These are phyloP conservation scores for Phalacrocorax brasilianus DNA, from an alignment of 2,113 vertebrate species.

Conservation along the genomic window DNA sequence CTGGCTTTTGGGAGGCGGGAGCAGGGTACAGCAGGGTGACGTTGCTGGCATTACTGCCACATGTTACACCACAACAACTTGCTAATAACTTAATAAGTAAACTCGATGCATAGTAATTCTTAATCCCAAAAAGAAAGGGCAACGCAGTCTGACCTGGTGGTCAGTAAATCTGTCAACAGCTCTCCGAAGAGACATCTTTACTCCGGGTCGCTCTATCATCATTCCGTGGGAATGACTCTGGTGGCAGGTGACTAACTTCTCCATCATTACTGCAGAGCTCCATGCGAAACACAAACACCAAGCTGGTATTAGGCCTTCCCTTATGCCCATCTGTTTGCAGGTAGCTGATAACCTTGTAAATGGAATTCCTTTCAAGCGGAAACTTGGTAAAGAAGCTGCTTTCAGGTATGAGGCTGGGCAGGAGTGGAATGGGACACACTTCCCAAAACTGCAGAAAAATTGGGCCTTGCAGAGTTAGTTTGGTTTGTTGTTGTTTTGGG, in stretches of 20 bases:
- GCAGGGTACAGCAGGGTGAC: neutral
- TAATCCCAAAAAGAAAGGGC: slow-evolving; percentile 1
- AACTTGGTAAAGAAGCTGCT: neutral
- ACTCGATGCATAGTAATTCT: neutral
- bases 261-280: neutral
- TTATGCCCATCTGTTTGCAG: neutral
- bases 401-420: neutral
- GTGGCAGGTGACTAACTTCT: slow-evolving; percentile 27
- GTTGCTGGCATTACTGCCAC: neutral
- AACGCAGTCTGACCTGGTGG: neutral
- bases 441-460: neutral
- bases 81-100: neutral
- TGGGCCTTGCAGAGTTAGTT: neutral
- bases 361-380: neutral
- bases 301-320: neutral
- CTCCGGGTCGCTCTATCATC: neutral
- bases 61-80: neutral
- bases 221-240: slow-evolving; percentile 1
- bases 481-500: neutral
- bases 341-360: neutral
- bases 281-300: neutral
- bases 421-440: neutral
- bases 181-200: slow-evolving; percentile 28
- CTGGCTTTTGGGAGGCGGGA: neutral
- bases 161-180: slow-evolving; percentile 36